A percentile compares a stretch with the other conserved stretches of the same genome.
Conservation (phyloP, 1,140 invertebrate genomes). For the Bombus huntii region DNA sequence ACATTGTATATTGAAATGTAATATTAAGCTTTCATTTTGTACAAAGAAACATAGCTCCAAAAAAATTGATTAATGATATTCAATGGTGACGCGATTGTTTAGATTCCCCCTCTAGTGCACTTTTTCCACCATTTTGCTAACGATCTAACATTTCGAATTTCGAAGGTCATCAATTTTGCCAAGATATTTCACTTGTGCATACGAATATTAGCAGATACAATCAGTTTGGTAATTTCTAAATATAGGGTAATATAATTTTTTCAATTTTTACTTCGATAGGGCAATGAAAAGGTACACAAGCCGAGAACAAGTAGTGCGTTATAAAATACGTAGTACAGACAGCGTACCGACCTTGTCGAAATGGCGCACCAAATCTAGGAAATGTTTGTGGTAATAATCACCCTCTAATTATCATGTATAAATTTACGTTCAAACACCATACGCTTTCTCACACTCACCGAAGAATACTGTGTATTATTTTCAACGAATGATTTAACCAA, state of each 20-base stretch:
- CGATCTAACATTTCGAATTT: slow-evolving; percentile 46
- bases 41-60: neutral
- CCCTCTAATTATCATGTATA: neutral
- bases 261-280: neutral
- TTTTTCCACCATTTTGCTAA: slow-evolving; percentile 60
- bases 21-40: neutral
- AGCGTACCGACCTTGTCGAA: slow-evolving; percentile 54
- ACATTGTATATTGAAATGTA: neutral
- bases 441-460: neutral
- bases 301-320: neutral
- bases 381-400: neutral
- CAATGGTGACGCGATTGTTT: slow-evolving; percentile 51
- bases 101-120: slow-evolving; percentile 25
- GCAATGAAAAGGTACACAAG: neutral
- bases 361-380: slow-evolving; percentile 45
- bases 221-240: neutral
- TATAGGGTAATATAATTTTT: neutral
- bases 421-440: neutral
- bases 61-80: slow-evolving; percentile 5
- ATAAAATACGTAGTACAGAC: slow-evolving; percentile 42
- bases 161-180: slow-evolving; percentile 17
- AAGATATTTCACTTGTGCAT: neutral
- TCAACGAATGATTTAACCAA: slow-evolving; percentile 17
- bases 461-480: neutral
- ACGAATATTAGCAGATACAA: neutral